phyloP scores from a whole-genome alignment of 2,797 vertebrate genomes.

The Scomberomorus guttatus region DNA sequence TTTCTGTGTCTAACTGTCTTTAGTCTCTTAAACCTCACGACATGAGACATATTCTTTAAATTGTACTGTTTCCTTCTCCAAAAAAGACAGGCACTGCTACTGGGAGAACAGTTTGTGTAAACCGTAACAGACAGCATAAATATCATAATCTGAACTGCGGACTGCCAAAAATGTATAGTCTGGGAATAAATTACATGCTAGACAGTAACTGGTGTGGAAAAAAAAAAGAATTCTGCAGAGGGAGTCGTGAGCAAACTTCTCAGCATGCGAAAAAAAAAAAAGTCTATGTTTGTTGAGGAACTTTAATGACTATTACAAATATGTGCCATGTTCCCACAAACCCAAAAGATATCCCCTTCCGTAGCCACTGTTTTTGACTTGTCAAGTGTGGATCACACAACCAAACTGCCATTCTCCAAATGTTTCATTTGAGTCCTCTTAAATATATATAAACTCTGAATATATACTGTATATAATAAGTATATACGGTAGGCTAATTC shows the following conservation, averaged over 20 bases:
- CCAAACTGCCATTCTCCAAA: constrained; percentile 5
- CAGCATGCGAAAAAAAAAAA: constrained; percentile 71
- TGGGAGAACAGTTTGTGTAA: constrained; percentile 50
- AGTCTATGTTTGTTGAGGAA: constrained; percentile 47
- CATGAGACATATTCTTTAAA: constrained; percentile 10
- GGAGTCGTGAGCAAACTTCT: constrained; percentile 56
- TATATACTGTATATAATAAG: neutral
- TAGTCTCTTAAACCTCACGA: constrained; percentile 20
- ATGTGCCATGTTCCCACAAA: neutral
- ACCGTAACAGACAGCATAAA: constrained; percentile 48
- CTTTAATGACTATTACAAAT: constrained; percentile 17
- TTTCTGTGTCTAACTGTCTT: constrained; percentile 21
- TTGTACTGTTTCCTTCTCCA: constrained; percentile 18
- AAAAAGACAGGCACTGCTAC: constrained; percentile 41
- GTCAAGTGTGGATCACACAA: constrained; percentile 11
- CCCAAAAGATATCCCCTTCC: neutral
- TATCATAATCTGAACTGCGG: constrained; percentile 33
- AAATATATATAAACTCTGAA: neutral
- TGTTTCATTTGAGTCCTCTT: constrained; percentile 2
- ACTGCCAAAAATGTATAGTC: constrained; percentile 77
- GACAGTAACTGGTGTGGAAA: constrained; percentile 73
- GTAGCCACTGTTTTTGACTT: constrained; percentile 14
- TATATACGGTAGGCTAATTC: no score
- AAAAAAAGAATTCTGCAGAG: constrained; percentile 77
- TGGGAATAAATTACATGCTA: constrained; percentile 84